Evolutionary conservation across 2,113 vertebrate genomes (phyloP).

Genomic region (Cheilinus undulatus): DNA sequence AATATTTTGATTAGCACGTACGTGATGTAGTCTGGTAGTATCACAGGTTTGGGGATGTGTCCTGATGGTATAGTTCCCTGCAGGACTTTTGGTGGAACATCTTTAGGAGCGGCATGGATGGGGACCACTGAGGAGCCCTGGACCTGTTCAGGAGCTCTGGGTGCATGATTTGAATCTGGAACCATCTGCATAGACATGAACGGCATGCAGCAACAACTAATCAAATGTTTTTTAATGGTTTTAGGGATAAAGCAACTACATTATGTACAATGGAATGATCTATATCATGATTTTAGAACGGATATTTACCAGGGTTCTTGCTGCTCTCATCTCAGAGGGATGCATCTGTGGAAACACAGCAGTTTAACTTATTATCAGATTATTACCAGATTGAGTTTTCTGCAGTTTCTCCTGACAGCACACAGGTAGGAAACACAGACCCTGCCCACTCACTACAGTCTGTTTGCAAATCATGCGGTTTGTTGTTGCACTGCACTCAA

Average conservation of each 20-base stretch:
- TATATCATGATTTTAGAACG: neutral
- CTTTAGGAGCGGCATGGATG: constrained; percentile 46
- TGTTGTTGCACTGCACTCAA: neutral
- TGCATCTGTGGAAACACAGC: constrained; percentile 79
- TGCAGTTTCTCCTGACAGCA: neutral
- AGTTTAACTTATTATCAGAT: too few species aligned
- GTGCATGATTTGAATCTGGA: constrained; percentile 25
- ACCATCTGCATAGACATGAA: constrained; percentile 37
- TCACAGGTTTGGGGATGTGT: constrained; percentile 94
- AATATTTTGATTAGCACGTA: constrained; percentile 72
- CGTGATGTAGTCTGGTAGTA: constrained; percentile 96
- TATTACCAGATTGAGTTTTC: too few species aligned
- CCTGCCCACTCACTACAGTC: neutral
- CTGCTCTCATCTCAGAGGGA: constrained; percentile 66
- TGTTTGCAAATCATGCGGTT: constrained; percentile 1
- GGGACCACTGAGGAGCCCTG: constrained; percentile 69
- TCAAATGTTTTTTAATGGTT: neutral
- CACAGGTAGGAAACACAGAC: neutral
- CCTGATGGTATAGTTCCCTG: constrained; percentile 93
- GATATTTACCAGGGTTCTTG: constrained; percentile 83
- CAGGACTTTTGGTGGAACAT: constrained; percentile 82
- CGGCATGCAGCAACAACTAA: neutral
- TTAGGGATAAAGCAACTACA: neutral
- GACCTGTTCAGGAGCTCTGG: constrained; percentile 52
- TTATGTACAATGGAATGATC: neutral